Percentiles rank a stretch among this genome's conserved stretches.
phyloP scores from a whole-genome alignment of 2,888 invertebrate species.

The Caenorhabditis panamensis region DNA sequence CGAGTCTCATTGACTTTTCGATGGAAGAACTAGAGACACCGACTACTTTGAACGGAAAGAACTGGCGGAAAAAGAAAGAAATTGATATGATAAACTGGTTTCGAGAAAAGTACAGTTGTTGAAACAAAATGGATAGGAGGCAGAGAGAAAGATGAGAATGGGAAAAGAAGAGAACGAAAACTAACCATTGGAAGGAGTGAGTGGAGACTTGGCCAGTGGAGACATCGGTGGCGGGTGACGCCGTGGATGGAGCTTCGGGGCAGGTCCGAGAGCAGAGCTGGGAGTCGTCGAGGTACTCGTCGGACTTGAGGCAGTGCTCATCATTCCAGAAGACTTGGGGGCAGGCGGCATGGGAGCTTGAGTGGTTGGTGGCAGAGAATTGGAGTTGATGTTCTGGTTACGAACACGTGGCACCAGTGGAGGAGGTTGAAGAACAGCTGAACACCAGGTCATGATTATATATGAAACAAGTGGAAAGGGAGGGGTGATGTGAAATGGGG shows the following conservation, averaged over 20 bases:
- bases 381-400: slow-evolving; percentile 4
- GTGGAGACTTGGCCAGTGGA: slow-evolving; percentile 58
- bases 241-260: slow-evolving; percentile 56
- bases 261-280: slow-evolving; percentile 36
- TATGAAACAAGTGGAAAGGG: slow-evolving; percentile 16
- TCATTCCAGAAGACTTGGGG: slow-evolving; percentile 39
- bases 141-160: slow-evolving; percentile 4
- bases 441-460: slow-evolving; percentile 45
- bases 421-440: slow-evolving; percentile 65
- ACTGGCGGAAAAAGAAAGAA: background rate
- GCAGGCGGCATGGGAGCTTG: slow-evolving; percentile 57
- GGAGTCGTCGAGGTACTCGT: slow-evolving; percentile 45
- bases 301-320: slow-evolving; percentile 45
- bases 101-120: slow-evolving; percentile 12
- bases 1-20: background rate
- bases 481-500: background rate
- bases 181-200: slow-evolving; percentile 51
- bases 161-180: too few species aligned
- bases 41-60: slow-evolving; percentile 1
- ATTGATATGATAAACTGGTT: slow-evolving; percentile 53
- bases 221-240: slow-evolving; percentile 41
- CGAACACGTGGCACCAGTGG: slow-evolving; percentile 49
- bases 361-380: slow-evolving; percentile 50
- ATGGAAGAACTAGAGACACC: background rate
- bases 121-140: background rate